These are phyloP conservation scores for Chromis chromis DNA, from an alignment of 2,797 vertebrate genomes.

Conservation along the genomic window DNA sequence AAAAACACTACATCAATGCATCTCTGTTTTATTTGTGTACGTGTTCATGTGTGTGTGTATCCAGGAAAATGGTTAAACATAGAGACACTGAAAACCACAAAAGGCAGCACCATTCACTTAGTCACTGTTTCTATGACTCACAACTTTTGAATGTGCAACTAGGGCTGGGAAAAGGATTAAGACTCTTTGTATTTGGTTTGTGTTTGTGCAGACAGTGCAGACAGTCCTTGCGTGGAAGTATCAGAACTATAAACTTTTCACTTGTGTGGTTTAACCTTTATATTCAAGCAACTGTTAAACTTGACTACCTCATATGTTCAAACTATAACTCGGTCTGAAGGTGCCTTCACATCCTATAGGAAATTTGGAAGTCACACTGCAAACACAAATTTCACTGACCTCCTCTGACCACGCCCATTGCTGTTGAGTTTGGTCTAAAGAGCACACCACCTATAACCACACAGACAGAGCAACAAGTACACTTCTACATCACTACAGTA, in stretches of 20 bases:
- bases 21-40: conserved; percentile 1
- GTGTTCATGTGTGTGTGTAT: conserved; percentile 9
- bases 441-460: too few relatives aligned
- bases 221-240: background rate
- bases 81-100: conserved; percentile 52
- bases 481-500: too few relatives aligned
- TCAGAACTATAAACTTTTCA: background rate
- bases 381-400: background rate
- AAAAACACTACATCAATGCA: conserved; percentile 1
- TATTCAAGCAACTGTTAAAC: background rate
- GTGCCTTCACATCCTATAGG: conserved; percentile 4
- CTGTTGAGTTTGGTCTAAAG: too few relatives aligned
- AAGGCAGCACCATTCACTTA: conserved; percentile 47
- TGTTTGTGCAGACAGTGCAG: background rate
- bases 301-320: background rate
- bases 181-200: background rate
- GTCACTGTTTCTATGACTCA: conserved; percentile 74
- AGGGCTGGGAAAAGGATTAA: background rate
- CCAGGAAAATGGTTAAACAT: conserved; percentile 48
- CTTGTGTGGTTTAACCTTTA: background rate
- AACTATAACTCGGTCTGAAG: background rate
- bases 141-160: conserved; percentile 56
- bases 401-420: too few relatives aligned
- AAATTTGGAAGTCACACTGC: conserved; percentile 6
- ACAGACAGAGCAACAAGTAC: too few relatives aligned